Percentiles rank a stretch among this genome's conserved stretches.
phyloP scores from a whole-genome alignment of 2,113 vertebrate species.

The Acanthochromis polyacanthus region DNA sequence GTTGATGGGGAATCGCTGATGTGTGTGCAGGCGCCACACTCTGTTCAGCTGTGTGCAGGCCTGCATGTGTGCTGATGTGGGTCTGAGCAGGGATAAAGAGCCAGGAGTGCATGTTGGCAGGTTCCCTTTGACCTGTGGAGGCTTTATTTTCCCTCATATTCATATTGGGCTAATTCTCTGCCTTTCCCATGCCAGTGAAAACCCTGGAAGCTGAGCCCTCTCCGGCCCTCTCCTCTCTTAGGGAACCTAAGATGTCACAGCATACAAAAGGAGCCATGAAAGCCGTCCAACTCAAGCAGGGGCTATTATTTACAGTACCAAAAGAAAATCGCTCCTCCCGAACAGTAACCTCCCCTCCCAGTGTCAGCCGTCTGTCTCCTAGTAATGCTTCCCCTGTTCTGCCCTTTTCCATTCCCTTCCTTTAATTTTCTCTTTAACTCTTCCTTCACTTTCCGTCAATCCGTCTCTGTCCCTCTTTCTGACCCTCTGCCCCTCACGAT shows the following conservation, averaged over 20 bases:
- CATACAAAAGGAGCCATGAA: constrained; percentile 81
- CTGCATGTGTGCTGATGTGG: constrained; percentile 48
- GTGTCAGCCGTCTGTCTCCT: constrained; percentile 67
- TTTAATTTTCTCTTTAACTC: constrained; percentile 42
- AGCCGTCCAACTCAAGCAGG: constrained; percentile 82
- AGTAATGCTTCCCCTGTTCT: constrained; percentile 65
- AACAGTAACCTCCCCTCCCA: constrained; percentile 40
- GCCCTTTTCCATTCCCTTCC: constrained; percentile 52
- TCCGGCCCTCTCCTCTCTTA: constrained; percentile 68
- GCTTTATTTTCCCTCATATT: constrained; percentile 76
- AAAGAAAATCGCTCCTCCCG: constrained; percentile 73
- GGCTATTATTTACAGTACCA: constrained; percentile 84
- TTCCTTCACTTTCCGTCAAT: constrained; percentile 39
- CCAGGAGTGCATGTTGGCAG: constrained; percentile 67
- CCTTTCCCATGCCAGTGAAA: constrained; percentile 80
- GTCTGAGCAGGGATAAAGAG: constrained; percentile 62
- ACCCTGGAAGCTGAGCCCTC: constrained; percentile 69
- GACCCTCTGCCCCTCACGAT: constrained; percentile 18
- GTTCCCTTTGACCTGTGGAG: constrained; percentile 73
- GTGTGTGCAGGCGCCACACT: constrained; percentile 29
- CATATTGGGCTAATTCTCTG: constrained; percentile 70
- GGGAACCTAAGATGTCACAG: constrained; percentile 81
- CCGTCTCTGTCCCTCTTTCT: constrained; percentile 31
- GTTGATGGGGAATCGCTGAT: constrained; percentile 26
- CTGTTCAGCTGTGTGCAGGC: constrained; percentile 9